Percentiles rank a stretch among this genome's conserved stretches.
Evolutionary conservation across 92 coral and sea anemone genomes (phyloP).

Genomic region (Parazoanthus swiftii): DNA sequence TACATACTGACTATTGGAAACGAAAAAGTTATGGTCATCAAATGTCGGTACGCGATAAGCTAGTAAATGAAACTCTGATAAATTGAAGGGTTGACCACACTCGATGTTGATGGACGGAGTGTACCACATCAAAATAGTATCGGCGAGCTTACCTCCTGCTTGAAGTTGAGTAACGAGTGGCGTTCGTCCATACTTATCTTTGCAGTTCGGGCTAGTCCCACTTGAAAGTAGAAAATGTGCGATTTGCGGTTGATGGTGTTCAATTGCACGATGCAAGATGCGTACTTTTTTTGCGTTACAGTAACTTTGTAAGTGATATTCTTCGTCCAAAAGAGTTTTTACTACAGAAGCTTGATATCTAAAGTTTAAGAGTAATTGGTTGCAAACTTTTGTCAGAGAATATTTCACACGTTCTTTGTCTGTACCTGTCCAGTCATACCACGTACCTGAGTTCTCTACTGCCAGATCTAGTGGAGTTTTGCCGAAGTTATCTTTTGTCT

Average conservation of each 20-base stretch:
- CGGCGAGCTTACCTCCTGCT: constrained; percentile 55
- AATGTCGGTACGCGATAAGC: constrained; percentile 45
- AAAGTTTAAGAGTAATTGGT: not conserved
- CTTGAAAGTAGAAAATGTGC: not conserved
- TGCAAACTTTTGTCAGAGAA: not conserved
- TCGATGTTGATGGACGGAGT: constrained; percentile 43
- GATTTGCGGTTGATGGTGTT: not conserved
- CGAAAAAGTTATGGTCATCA: too few species aligned
- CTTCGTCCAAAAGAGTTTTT: not conserved
- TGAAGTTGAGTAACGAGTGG: constrained; percentile 56
- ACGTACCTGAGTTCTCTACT: constrained; percentile 6
- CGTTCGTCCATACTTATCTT: constrained; percentile 38
- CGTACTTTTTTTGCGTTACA: too few species aligned
- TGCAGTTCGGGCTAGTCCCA: too few species aligned
- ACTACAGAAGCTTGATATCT: not conserved
- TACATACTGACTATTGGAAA: too few species aligned
- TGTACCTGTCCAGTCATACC: not conserved
- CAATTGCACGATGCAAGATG: too few species aligned
- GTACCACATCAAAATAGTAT: constrained; percentile 50
- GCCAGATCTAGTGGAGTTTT: constrained; percentile 53
- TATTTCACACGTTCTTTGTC: not conserved
- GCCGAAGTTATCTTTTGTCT: constrained; percentile 38
- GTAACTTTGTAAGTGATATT: too few species aligned
- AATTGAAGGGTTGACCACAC: constrained; percentile 51
- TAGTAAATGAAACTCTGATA: constrained; percentile 69